Evolutionary conservation across 2,888 invertebrate species (phyloP).

Genomic region (Sarcophaga carnaria): DNA sequence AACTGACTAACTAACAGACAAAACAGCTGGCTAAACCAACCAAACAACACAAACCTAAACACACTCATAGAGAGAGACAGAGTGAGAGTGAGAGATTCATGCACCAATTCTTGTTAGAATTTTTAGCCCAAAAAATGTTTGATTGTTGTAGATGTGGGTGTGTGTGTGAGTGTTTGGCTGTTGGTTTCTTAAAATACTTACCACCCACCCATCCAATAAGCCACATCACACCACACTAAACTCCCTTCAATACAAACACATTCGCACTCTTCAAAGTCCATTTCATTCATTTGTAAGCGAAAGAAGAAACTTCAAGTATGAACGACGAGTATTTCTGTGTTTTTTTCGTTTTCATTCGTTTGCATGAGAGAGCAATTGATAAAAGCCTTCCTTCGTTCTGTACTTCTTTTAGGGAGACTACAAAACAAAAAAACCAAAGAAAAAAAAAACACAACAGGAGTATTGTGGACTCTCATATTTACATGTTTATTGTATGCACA

Average conservation of each 20-base stretch:
- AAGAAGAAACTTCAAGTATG: conserved; percentile 38
- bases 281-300: not conserved
- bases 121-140: not conserved
- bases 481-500: not conserved
- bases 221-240: not conserved
- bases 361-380: conserved; percentile 37
- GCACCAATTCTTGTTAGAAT: conserved; percentile 36
- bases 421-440: not conserved
- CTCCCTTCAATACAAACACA: not conserved
- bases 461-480: not conserved
- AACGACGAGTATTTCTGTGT: not conserved
- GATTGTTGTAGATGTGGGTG: not conserved
- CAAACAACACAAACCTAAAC: conserved; percentile 23
- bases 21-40: conserved; percentile 50
- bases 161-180: too few relatives aligned
- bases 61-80: conserved; percentile 41
- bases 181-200: conserved; percentile 19
- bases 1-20: conserved; percentile 52
- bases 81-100: not conserved
- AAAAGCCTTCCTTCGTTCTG: conserved; percentile 18
- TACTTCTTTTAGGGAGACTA: conserved; percentile 39
- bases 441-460: not conserved
- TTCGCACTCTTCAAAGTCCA: not conserved
- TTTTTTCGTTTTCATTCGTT: not conserved
- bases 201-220: conserved; percentile 35